Conservation (phyloP, 2,113 vertebrate species). For the Collichthys lucidus region DNA sequence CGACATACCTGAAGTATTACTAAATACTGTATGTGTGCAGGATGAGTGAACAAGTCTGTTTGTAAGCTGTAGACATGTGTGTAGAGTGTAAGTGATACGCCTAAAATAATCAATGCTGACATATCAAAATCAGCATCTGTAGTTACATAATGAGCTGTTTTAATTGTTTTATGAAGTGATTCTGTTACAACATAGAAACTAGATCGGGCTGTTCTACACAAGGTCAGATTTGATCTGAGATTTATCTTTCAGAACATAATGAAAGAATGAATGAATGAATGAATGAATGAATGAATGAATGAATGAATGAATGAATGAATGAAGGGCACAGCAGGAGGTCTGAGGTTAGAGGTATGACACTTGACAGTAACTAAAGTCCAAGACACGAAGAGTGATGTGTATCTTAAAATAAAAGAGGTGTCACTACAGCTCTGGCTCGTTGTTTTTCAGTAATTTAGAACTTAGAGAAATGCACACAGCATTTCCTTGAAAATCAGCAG, state of each 20-base stretch:
- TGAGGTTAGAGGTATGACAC: neutral
- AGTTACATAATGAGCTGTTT: neutral
- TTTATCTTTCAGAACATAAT: conserved; percentile 19
- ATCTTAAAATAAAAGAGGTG: no score
- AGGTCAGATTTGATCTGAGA: conserved; percentile 13
- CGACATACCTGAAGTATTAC: neutral
- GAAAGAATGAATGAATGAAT: no score
- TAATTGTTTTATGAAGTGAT: neutral
- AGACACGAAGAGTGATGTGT: neutral
- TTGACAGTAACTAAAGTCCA: neutral
- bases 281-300: no score
- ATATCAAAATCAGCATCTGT: conserved; percentile 3
- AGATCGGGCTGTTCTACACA: neutral
- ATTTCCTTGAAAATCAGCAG: no score
- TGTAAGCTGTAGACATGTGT: neutral
- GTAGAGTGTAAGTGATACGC: neutral
- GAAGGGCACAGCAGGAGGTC: neutral
- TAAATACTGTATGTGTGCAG: neutral
- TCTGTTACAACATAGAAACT: conserved; percentile 8
- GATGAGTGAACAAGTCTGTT: neutral
- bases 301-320: conserved; percentile 8
- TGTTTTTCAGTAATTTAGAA: neutral
- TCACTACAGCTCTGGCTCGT: neutral
- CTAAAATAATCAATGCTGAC: neutral
- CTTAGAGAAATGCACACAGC: neutral